These are phyloP conservation scores for Bemisia tabaci DNA, from an alignment of 1,140 invertebrate genomes.

Conservation along the genomic window DNA sequence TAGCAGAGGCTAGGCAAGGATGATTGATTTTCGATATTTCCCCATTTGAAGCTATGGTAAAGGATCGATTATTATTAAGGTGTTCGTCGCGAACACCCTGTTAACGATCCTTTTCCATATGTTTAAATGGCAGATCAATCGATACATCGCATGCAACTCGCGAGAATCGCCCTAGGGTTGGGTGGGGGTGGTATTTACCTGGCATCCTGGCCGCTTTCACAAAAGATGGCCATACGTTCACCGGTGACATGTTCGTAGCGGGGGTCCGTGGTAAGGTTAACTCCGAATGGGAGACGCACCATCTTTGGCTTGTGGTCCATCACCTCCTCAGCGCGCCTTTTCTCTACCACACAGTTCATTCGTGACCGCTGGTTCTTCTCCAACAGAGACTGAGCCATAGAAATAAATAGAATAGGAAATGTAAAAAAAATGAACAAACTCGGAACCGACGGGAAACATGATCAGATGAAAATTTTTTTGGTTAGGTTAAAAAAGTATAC, in stretches of 20 bases:
- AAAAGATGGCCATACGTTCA: slow-evolving; percentile 72
- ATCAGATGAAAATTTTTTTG: background rate
- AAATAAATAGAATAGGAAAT: slow-evolving; percentile 1
- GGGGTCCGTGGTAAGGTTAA: slow-evolving; percentile 50
- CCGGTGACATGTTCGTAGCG: slow-evolving; percentile 56
- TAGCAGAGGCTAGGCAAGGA: no score
- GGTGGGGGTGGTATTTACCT: no score
- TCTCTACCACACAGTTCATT: slow-evolving; percentile 79
- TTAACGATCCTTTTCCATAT: no score
- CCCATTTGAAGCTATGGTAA: no score
- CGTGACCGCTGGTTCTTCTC: slow-evolving; percentile 59
- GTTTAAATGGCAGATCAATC: no score
- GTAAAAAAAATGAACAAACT: slow-evolving; percentile 4
- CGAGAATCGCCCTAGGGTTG: no score
- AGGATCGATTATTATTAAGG: no score
- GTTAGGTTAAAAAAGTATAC: no score
- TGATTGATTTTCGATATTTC: no score
- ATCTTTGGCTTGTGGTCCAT: slow-evolving; percentile 57
- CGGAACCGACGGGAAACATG: background rate
- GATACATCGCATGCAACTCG: no score
- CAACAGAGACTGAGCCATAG: slow-evolving; percentile 38
- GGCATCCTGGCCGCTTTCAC: slow-evolving; percentile 46
- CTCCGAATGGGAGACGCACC: slow-evolving; percentile 45
- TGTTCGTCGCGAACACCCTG: no score
- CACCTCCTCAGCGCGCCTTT: slow-evolving; percentile 63